Conservation (phyloP, 2,888 invertebrate species). For the Rhingia rostrata region DNA sequence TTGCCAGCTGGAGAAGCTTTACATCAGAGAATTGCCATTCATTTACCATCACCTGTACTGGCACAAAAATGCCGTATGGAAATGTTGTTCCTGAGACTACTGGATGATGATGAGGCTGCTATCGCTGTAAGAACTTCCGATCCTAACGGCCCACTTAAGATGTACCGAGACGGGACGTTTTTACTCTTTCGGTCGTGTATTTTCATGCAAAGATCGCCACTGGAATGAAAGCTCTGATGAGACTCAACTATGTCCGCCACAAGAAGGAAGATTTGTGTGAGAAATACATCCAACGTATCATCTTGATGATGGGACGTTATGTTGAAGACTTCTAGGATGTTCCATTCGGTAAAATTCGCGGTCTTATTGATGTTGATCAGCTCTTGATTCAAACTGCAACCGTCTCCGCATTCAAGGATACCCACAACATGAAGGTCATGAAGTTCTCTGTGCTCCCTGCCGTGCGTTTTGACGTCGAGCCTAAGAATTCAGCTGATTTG, state of each 20-base stretch:
- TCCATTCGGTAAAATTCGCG: conserved; percentile 99
- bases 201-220: conserved; percentile 97
- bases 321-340: conserved; percentile 99
- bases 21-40: conserved; percentile 99
- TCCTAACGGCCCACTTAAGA: conserved; percentile 98
- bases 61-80: conserved; percentile 99
- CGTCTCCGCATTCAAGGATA: conserved; percentile 98
- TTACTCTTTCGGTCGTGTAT: conserved; percentile 99
- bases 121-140: conserved; percentile 96
- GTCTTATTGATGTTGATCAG: conserved; percentile 99
- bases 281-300: conserved; percentile 99
- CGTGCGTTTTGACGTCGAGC: conserved; percentile 99
- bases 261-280: conserved; percentile 99
- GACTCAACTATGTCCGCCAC: conserved; percentile 98
- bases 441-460: conserved; percentile 99
- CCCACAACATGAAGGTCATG: conserved; percentile 99
- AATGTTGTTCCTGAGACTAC: conserved; percentile 99
- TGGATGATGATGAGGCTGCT: conserved; percentile 97
- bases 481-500: conserved; percentile 99
- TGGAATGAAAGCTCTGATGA: conserved; percentile 98
- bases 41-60: conserved; percentile 98
- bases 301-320: conserved; percentile 99
- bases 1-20: conserved; percentile 99
- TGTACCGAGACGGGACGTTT: conserved; percentile 99
- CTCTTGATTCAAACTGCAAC: conserved; percentile 99